Percentiles rank a stretch among this genome's conserved stretches.
phyloP scores from a whole-genome alignment of 2,888 invertebrate genomes.

The Coenonympha arcania region DNA sequence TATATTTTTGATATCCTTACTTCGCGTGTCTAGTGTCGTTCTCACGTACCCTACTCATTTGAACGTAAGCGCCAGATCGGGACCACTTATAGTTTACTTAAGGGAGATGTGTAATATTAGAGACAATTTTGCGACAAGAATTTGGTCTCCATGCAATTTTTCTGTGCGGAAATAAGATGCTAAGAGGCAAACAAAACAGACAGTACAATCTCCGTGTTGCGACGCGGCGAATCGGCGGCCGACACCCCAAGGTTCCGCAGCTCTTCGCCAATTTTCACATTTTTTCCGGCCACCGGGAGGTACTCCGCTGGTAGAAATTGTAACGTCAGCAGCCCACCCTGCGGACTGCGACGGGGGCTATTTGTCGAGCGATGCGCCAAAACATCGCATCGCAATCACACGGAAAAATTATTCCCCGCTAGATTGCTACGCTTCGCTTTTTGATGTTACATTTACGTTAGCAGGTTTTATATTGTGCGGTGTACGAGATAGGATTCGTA shows the following conservation, averaged over 20 bases:
- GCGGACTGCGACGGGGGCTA: slow-evolving; percentile 61
- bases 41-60: slow-evolving; percentile 10
- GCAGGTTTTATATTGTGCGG: slow-evolving; percentile 58
- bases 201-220: slow-evolving; percentile 68
- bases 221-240: slow-evolving; percentile 63
- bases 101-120: slow-evolving; percentile 37
- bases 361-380: slow-evolving; percentile 72
- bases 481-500: slow-evolving; percentile 60
- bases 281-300: slow-evolving; percentile 55
- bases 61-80: slow-evolving; percentile 11
- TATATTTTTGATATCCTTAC: slow-evolving; percentile 12
- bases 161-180: slow-evolving; percentile 63
- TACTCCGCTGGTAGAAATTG: slow-evolving; percentile 52
- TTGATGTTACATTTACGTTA: slow-evolving; percentile 63
- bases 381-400: slow-evolving; percentile 68
- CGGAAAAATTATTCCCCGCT: slow-evolving; percentile 66
- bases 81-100: slow-evolving; percentile 13
- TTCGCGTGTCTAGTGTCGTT: not conserved
- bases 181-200: slow-evolving; percentile 68
- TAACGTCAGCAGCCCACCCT: slow-evolving; percentile 61
- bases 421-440: slow-evolving; percentile 64
- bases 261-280: slow-evolving; percentile 64
- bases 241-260: slow-evolving; percentile 60
- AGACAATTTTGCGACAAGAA: slow-evolving; percentile 50
- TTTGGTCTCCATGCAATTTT: slow-evolving; percentile 62